Base-by-base conservation (phyloP, 2,888 invertebrate genomes). In the Drosophila mimetica region DNA sequence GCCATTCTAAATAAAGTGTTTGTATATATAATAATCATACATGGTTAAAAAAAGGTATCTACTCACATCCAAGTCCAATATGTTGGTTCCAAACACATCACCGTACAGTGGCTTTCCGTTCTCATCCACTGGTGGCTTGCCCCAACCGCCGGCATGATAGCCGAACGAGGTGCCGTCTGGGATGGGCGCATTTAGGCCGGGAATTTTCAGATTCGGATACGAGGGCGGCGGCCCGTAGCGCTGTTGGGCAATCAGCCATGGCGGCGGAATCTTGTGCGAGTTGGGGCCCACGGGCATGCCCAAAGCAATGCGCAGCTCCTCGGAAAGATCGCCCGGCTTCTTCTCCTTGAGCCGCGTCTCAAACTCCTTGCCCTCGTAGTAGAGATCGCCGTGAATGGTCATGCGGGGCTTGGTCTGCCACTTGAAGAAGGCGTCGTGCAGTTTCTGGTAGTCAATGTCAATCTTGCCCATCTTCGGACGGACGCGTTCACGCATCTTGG, bases 361-460 rank as follows among this genome's bases (percentile, higher is more conserved):
- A 91, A 98, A 98, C 92, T 99, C 99, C 92, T 99, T 99, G 42
- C 99, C 99, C 92, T 99, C 99, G 91, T 99, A 99, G 92, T 99
- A 99, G 8, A 99, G 93, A 92, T 99, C 99, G 6, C 99, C 99
- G 91, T 99, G 99, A 82, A 98, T 98, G 0, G 99, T 98, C 98
- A 99, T 98, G 75, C 97, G 95, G 0, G 99, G 99, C 91, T 99
- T 99, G 0, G 98, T 98, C 91, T 99, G 99, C 98, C 98, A 99
- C 94, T 97, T 97, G 93, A 99, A 99, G 93, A 99, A 99, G 0
- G 99, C 99, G 90, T 99, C 99, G 87, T 99, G 99, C 22, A 99
- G 92, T 90, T 99, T 99, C 92, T 99, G 99, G 91, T 99, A 99
- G 92, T 99, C 99, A 77, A 99, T 99, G 91, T 99, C 99, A 84